Conservation (phyloP, 2,797 vertebrate species). For the Falco columbarius region DNA sequence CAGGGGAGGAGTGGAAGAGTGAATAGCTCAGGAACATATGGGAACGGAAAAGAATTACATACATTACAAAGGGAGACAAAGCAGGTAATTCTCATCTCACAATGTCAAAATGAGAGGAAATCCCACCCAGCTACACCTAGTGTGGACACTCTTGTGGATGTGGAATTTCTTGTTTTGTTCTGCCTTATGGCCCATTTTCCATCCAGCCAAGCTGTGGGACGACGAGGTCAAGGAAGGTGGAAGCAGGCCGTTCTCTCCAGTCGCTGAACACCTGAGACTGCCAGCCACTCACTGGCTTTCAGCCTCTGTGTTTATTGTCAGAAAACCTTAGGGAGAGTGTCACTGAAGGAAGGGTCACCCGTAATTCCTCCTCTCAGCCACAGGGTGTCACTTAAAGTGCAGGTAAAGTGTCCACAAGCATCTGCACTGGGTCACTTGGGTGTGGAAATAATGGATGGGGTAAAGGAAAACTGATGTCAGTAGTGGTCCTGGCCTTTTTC, state of each 20-base stretch:
- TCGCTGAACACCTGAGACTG: accelerated
- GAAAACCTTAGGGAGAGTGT: background rate
- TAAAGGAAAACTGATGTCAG: background rate
- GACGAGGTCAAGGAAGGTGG: background rate
- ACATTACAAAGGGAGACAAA: background rate
- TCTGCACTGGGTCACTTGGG: background rate
- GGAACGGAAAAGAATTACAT: background rate
- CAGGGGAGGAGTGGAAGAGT: background rate
- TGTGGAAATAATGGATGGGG: background rate
- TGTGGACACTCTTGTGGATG: background rate
- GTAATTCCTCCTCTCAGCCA: constrained; percentile 47
- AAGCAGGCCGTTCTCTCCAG: background rate
- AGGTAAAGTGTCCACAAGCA: background rate
- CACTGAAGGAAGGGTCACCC: background rate
- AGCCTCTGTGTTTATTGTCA: background rate
- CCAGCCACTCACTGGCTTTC: accelerated
- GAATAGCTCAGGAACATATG: background rate
- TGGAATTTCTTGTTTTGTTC: background rate
- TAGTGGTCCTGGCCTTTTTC: background rate
- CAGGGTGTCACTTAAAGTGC: constrained; percentile 68
- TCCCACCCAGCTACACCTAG: background rate
- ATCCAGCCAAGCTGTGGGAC: background rate
- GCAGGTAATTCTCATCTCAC: background rate
- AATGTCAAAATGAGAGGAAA: background rate
- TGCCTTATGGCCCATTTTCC: background rate